A percentile compares a stretch with the other conserved stretches of the same genome.
Evolutionary conservation across 2,797 vertebrate genomes (phyloP).

Genomic region (Okamejei kenojei): DNA sequence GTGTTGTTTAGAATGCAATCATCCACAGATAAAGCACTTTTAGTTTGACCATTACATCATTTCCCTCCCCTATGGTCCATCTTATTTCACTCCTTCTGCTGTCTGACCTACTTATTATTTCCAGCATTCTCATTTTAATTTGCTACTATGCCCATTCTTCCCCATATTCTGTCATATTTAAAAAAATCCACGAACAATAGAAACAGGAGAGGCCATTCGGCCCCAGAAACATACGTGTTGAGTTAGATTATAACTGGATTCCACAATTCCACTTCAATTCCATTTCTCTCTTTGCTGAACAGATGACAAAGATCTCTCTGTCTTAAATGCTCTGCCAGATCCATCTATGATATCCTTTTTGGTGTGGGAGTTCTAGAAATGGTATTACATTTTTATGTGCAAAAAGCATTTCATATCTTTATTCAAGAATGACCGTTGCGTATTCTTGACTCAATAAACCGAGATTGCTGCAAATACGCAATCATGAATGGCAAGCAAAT

Average conservation of each 20-base stretch:
- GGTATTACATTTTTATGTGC: no score
- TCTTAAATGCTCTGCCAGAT: neutral
- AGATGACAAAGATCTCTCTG: neutral
- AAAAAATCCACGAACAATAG: neutral
- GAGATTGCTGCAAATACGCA: no score
- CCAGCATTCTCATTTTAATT: no score
- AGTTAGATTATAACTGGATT: neutral
- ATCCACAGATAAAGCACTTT: no score
- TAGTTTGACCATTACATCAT: no score
- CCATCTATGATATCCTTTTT: neutral
- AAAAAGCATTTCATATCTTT: neutral
- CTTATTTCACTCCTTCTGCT: no score
- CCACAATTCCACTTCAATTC: neutral
- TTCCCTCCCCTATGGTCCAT: no score
- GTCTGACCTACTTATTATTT: no score
- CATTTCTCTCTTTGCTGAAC: neutral
- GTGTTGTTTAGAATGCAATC: no score
- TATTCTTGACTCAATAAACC: neutral
- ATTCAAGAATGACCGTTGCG: neutral
- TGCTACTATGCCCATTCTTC: neutral
- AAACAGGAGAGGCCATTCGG: neutral
- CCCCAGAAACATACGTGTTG: neutral
- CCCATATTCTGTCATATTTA: neutral
- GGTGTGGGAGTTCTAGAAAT: neutral
- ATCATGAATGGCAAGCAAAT: no score